Conservation (phyloP, 1,140 invertebrate genomes). For the Pseudomyrmex sp. region DNA sequence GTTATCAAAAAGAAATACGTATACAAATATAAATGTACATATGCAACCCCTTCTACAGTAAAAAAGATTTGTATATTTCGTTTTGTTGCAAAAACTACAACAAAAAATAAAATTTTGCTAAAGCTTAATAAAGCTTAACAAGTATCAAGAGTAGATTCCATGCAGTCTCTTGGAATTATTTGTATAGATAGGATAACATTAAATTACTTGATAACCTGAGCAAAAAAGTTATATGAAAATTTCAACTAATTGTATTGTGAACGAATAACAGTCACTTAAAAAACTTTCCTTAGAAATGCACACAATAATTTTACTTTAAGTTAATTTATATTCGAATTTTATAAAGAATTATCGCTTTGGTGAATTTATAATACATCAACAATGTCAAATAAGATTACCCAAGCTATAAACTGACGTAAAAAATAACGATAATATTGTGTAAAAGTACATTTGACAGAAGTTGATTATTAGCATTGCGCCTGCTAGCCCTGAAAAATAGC, state of each 20-base stretch:
- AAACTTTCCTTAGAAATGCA: slow-evolving; percentile 67
- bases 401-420: no score
- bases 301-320: slow-evolving; percentile 51
- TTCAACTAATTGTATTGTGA: slow-evolving; percentile 54
- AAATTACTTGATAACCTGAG: slow-evolving; percentile 6
- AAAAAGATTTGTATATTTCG: neutral
- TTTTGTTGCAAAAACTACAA: slow-evolving; percentile 33
- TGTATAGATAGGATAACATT: neutral
- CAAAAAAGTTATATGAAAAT: slow-evolving; percentile 18
- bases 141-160: slow-evolving; percentile 19
- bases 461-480: no score
- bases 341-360: slow-evolving; percentile 55
- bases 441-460: no score
- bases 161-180: slow-evolving; percentile 16
- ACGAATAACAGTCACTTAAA: slow-evolving; percentile 55
- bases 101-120: slow-evolving; percentile 30
- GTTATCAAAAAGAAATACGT: slow-evolving; percentile 2
- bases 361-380: neutral
- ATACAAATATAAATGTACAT: neutral
- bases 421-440: no score
- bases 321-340: slow-evolving; percentile 13
- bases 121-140: slow-evolving; percentile 27
- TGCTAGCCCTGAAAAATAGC: no score
- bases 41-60: neutral
- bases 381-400: no score